Evolutionary conservation across 2,113 vertebrate species (phyloP).

Genomic region (Uria lomvia): DNA sequence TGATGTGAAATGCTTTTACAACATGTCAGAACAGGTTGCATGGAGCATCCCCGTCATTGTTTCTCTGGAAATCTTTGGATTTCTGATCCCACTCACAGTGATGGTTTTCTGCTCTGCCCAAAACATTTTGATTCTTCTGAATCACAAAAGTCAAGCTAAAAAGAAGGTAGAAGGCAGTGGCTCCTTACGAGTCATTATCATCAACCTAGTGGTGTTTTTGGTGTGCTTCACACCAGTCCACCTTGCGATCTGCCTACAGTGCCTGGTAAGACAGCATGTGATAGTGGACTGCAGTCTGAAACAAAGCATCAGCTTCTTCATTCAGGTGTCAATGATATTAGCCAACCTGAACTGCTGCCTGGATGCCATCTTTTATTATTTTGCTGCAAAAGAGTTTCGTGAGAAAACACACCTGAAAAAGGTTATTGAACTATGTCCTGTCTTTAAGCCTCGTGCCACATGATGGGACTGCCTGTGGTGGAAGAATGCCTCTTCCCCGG

Average conservation of each 20-base stretch:
- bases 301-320: constrained; percentile 79
- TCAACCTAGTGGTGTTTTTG: constrained; percentile 83
- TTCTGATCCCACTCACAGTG: constrained; percentile 78
- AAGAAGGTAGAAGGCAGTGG: not conserved
- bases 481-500: not conserved
- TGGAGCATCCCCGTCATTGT: constrained; percentile 77
- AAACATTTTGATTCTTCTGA: constrained; percentile 73
- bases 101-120: constrained; percentile 78
- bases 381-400: constrained; percentile 80
- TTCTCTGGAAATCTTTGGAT: constrained; percentile 83
- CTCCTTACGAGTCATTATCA: constrained; percentile 79
- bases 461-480: not conserved
- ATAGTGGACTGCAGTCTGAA: constrained; percentile 72
- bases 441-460: not conserved
- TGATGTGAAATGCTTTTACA: constrained; percentile 73
- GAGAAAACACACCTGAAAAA: not conserved
- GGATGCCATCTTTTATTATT: constrained; percentile 90
- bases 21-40: constrained; percentile 62
- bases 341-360: constrained; percentile 90
- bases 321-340: constrained; percentile 82
- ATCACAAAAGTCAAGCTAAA: not conserved
- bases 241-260: constrained; percentile 84
- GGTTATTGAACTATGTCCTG: not conserved
- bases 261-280: constrained; percentile 77
- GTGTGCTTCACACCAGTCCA: constrained; percentile 87